Evolutionary conservation across 2,113 vertebrate species (phyloP), one percentile per base, ranked within the genome.

Genomic region (Romanogobio albipinnatus): DNA sequence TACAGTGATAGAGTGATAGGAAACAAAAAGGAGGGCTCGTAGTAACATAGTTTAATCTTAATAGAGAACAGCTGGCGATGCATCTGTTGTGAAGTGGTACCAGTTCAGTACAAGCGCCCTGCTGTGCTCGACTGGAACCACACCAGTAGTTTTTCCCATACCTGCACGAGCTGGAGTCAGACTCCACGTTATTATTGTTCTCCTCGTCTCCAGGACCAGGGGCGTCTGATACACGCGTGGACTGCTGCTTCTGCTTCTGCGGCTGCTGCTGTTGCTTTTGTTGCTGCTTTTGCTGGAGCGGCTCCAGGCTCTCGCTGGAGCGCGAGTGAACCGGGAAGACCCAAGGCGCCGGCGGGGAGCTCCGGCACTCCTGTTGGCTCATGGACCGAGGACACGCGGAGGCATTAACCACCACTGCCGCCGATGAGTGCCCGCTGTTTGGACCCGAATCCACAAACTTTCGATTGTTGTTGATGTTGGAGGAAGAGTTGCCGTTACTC

Each of bases 131-230:
- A 56, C 47, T 43, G 26, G 47, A 19, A 70, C 62, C 43, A 33
- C 62, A 70, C 79, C 79, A 53, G 47, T 56, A 56, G 58, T 29
- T 33, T 66, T 71, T 75, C 62, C 62, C 75, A 26, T 94, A 99
- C 98, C 97, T 99, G 98, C 96, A 97, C 0, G 96, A 98, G 95
- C 96, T 97, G 94, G 96, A 96, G 92, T 97, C 97, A 9, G 96
- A 96, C 90, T 97, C 96, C 26, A 87, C 90, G 80, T 82, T 82
- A 87, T 89, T 90, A 82, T 90, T 91, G 92, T 95, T 96, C 88
- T 96, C 96, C 86, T 96, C 97, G 90, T 95, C 94, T 70, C 95
- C 95, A 76, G 93, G 92, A 86, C 90, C 93, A 88, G 91, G 93
- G 86, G 89, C 94, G 73, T 82, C 81, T 82, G 51, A 9, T 24